Conservation (phyloP, 1,140 invertebrate species). For the Pogonomyrmex californicus region DNA sequence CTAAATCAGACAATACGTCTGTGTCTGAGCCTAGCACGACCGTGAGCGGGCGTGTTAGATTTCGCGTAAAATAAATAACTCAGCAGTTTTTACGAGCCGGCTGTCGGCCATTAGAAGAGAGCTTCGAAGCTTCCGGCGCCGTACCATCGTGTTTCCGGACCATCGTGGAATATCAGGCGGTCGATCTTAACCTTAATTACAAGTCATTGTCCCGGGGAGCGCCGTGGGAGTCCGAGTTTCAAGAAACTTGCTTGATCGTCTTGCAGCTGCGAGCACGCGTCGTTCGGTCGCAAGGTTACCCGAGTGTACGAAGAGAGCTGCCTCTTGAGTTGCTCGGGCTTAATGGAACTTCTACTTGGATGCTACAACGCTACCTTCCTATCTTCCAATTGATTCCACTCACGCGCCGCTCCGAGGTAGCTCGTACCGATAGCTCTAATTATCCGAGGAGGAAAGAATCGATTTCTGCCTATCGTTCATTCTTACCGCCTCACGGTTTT, state of each 20-base stretch:
- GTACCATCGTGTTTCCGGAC: conserved; percentile 47
- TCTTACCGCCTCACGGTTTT: conserved; percentile 36
- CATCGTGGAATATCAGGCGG: conserved; percentile 58
- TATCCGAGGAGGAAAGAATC: conserved; percentile 45
- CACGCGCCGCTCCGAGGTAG: conserved; percentile 58
- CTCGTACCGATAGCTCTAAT: conserved; percentile 61
- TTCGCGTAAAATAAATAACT: conserved; percentile 33
- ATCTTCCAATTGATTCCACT: conserved; percentile 71
- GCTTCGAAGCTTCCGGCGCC: neutral
- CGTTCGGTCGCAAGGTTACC: conserved; percentile 56
- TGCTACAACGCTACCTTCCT: conserved; percentile 46
- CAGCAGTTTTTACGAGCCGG: neutral
- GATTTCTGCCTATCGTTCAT: conserved; percentile 59
- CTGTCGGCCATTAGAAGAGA: conserved; percentile 42
- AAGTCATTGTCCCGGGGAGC: conserved; percentile 65
- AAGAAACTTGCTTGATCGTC: conserved; percentile 69
- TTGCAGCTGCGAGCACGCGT: conserved; percentile 59
- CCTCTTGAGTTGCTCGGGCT: conserved; percentile 62
- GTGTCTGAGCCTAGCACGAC: neutral
- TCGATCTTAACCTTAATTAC: conserved; percentile 71
- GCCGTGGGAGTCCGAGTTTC: conserved; percentile 47
- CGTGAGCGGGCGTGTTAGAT: neutral
- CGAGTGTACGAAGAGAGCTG: conserved; percentile 59
- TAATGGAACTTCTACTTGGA: conserved; percentile 72
- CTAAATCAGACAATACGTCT: neutral